Base-by-base conservation (phyloP, 2,113 vertebrate species). In the Tiliqua scincoides region DNA sequence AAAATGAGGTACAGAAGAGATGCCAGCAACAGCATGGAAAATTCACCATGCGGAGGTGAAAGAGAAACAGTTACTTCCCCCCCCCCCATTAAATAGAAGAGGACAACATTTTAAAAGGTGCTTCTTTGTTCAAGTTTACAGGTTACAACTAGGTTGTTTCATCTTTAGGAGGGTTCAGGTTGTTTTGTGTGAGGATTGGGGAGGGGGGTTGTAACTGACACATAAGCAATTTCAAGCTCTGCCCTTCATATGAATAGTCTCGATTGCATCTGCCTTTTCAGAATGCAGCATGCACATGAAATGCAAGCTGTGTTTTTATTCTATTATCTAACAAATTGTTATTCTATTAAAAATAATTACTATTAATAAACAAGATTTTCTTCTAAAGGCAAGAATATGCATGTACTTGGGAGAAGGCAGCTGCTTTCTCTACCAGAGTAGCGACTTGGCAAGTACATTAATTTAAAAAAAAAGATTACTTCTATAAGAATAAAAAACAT, bases 281-380 rank as follows among this genome's bases (percentile, higher is more conserved):
- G 70, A 85, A 86, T 92, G 84, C 84, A 83, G 83, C 6, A 11
- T 75, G 59, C 91, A 90, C 77, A 78, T 89, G 91, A 91, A 93
- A 90, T 81, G 85, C 90, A 91, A 89, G 92, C 88, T 90, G 88
- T 91, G 85, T 23, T 95, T 74, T 95, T 92, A 57, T 82, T 84
- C 93, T 85, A 86, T 91, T 94, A 94, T 88, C 89, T 86, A 87
- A 90, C 87, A 93, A 93, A 93, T 87, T 87, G 91, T 70, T 0
- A 90, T 85, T 88, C 89, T 82, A 84, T 93, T 89, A 91, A 67
- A 94, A 92, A 89, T 84, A 91, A 94, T 92, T 93, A 88, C 90
- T 90, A 91, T 93, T 93, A 94, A 93, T 93, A 94, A 93, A 92
- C 89, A 92, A 91, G 73, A 89, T 89, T 90, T 91, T 87, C 84